Conservation (phyloP, 1,140 invertebrate species). For the Diorhabda elongata region DNA sequence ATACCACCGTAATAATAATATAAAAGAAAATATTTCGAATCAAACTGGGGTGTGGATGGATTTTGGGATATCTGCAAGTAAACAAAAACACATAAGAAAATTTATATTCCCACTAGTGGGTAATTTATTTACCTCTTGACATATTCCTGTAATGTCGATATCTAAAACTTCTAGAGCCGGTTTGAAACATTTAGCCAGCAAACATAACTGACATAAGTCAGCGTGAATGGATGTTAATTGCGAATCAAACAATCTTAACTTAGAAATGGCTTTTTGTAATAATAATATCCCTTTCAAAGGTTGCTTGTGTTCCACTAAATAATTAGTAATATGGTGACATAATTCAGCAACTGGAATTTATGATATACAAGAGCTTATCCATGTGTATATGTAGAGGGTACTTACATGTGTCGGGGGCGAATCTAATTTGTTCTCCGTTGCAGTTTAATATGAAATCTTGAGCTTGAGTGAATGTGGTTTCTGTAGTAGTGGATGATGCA, state of each 20-base stretch:
- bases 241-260: conserved; percentile 80
- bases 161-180: conserved; percentile 86
- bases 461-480: conserved; percentile 53
- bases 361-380: background rate
- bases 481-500: conserved; percentile 40
- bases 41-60: conserved; percentile 59
- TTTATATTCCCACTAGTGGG: background rate
- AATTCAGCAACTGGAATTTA: conserved; percentile 74
- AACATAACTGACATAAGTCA: conserved; percentile 87
- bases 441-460: conserved; percentile 81
- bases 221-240: conserved; percentile 92
- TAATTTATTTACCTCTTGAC: conserved; percentile 62
- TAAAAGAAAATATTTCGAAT: conserved; percentile 87
- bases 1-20: conserved; percentile 98
- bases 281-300: conserved; percentile 82
- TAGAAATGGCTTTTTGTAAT: conserved; percentile 78
- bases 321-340: conserved; percentile 77
- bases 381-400: background rate
- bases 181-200: conserved; percentile 88
- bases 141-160: conserved; percentile 87
- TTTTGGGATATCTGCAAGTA: conserved; percentile 32
- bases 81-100: conserved; percentile 16
- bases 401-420: conserved; percentile 81
- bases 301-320: conserved; percentile 70
- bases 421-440: conserved; percentile 83